These are phyloP conservation scores for Plutomurus gul DNA, from an alignment of 1,140 invertebrate genomes.

Conservation along the genomic window DNA sequence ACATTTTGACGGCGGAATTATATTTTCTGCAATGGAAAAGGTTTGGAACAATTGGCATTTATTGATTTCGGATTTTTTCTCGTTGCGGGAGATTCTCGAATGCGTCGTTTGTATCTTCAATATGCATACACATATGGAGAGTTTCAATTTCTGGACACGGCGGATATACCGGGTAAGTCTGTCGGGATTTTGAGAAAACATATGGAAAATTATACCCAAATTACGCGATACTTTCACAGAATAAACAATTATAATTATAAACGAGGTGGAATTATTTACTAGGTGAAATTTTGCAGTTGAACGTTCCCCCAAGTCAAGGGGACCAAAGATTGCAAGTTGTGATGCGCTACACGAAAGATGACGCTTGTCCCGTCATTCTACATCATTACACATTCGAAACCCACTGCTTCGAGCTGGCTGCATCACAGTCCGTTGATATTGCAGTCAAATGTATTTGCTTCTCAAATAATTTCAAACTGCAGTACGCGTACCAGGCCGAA, in stretches of 20 bases:
- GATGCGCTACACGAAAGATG: background rate
- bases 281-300: conserved; percentile 44
- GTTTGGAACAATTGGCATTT: background rate
- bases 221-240: no score
- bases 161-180: conserved; percentile 40
- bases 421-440: conserved; percentile 39
- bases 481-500: conserved; percentile 34
- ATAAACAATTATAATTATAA: no score
- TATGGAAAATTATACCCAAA: no score
- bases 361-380: conserved; percentile 31
- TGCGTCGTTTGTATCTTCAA: background rate
- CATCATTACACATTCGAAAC: conserved; percentile 44
- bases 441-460: conserved; percentile 42
- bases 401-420: conserved; percentile 40
- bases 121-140: background rate
- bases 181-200: no score
- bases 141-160: conserved; percentile 41
- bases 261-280: no score
- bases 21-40: background rate
- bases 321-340: conserved; percentile 50
- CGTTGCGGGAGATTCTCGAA: background rate
- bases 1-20: background rate
- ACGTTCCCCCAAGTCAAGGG: conserved; percentile 15
- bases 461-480: conserved; percentile 5
- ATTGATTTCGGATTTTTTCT: conserved; percentile 12